Evolutionary conservation across 1,140 invertebrate genomes (phyloP), one percentile per base, ranked within the genome.

Genomic region (Limonius californicus): DNA sequence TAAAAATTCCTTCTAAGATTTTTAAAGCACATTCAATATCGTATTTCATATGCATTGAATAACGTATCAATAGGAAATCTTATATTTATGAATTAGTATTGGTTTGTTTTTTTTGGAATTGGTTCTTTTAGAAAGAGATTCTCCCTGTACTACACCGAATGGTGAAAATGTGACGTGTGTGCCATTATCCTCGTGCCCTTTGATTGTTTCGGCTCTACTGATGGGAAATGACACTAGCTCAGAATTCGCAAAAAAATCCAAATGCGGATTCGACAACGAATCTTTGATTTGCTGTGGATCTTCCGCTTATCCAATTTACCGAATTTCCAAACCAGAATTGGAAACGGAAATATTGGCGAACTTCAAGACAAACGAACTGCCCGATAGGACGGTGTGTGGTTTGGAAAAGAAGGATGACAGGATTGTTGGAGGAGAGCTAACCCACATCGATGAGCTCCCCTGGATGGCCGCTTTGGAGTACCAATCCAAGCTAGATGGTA

Each of bases 401-500:
- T 6, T 50, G n/a, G 15, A 18, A 3, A 3, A 3, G 11, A 6
- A 6, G 19, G 45, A 50, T 19, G n/a, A n/a, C n/a, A 80, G 74
- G 63, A 79, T 86, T 23, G 63, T 80, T 20, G 79, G 80, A 4
- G 85, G 84, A 0, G 80, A 81, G 14, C 77, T 75, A 57, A 83
- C 84, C 0, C 70, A 71, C 0, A 61, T 85, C 1, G 79, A 78
- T 53, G 81, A 85, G 59, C 83, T 80, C 70, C 84, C 85, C 0
- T 86, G 85, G 85, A 86, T 85, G 83, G 82, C 81, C 0, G 70
- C 85, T 0, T 66, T 86, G 3, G 74, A 77, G 0, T 85, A 85
- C 42, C 61, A 77, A n/a, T 76, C 73, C 61, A 50, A 19, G 12
- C 66, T 59, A 57, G 71, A 64, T 77, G 77, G 65, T 27, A 62